Conservation (phyloP, 2,113 vertebrate genomes). For the Prionailurus viverrinus region DNA sequence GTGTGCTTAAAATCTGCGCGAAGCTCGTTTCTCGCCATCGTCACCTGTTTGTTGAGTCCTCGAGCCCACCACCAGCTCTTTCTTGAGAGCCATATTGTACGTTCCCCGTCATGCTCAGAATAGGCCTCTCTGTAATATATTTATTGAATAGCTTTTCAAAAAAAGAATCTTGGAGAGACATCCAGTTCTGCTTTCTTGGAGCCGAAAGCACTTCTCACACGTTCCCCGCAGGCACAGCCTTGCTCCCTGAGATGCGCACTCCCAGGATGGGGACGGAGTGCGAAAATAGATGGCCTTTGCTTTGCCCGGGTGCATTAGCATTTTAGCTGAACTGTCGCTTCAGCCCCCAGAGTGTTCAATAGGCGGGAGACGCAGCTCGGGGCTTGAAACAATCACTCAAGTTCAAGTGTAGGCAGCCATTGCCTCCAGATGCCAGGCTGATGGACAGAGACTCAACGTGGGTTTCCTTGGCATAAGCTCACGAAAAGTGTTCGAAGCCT, state of each 20-base stretch:
- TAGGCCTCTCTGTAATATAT: neutral
- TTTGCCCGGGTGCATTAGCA: fast-evolving
- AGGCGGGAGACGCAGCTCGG: neutral
- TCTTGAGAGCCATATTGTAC: neutral
- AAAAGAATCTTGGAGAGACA: neutral
- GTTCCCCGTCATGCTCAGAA: neutral
- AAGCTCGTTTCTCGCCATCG: neutral
- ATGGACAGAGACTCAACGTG: neutral
- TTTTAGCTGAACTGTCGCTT: neutral
- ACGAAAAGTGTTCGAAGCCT: neutral
- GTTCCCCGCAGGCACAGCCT: neutral
- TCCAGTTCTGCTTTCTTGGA: constrained; percentile 9
- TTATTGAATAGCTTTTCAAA: constrained; percentile 25
- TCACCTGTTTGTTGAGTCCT: neutral
- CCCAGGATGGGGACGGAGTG: neutral
- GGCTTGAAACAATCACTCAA: too few species aligned
- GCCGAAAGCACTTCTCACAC: neutral
- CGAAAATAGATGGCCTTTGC: neutral
- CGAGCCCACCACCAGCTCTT: neutral
- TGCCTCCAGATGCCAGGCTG: neutral
- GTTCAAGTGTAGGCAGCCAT: fast-evolving
- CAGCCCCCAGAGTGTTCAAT: neutral
- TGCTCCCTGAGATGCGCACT: fast-evolving
- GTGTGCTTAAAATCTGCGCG: neutral
- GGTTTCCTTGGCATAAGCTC: neutral